Evolutionary conservation across 2,888 invertebrate genomes (phyloP), one percentile per base, ranked within the genome.

Genomic region (Busseola fusca): DNA sequence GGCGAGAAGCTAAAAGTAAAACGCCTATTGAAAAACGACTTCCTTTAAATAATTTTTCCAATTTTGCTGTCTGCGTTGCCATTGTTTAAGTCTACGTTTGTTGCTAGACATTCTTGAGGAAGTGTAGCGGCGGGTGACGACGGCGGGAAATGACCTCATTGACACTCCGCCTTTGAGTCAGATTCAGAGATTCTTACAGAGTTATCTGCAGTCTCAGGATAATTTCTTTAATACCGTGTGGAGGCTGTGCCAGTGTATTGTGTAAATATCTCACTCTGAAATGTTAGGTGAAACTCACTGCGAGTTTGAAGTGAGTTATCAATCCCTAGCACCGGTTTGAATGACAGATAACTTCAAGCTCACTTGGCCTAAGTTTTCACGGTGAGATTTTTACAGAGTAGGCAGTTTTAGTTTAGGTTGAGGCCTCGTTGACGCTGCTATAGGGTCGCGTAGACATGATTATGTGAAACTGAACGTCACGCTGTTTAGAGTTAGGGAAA

Each of bases 41-140:
- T 30, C 57, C 57, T 30, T 30, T 63, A 1, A 54, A 40, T 40
- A 14, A 5, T n/a, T n/a, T 27, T 45, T 25, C 14, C 67, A 62
- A 14, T 30, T 9, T 67, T 21, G 21, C 25, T 64, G 70, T n/a
- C 48, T 50, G 48, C n/a, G 48, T 50, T 50, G 48, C 10, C 21
- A n/a, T 25, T 57, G 62, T 18, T 14, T 59, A 18, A n/a, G 18
- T 50, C n/a, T 59, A 57, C 30, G 58, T 62, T 62, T 62, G 52
- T 65, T 10, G 27, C n/a, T 42, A 37, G 25, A 54, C 10, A n/a
- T 16, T 70, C 18, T 62, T 57, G 18, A 81, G 81, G 70, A 77
- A 76, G 64, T 42, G 45, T 45, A 69, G 25, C n/a, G 64, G 18
- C 69, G 64, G 30, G 30, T 76, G 69, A 81, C 60, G n/a, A 42